Evolutionary conservation across 2,888 invertebrate genomes (phyloP), one percentile per base, ranked within the genome.

Genomic region (Apamea sordens): DNA sequence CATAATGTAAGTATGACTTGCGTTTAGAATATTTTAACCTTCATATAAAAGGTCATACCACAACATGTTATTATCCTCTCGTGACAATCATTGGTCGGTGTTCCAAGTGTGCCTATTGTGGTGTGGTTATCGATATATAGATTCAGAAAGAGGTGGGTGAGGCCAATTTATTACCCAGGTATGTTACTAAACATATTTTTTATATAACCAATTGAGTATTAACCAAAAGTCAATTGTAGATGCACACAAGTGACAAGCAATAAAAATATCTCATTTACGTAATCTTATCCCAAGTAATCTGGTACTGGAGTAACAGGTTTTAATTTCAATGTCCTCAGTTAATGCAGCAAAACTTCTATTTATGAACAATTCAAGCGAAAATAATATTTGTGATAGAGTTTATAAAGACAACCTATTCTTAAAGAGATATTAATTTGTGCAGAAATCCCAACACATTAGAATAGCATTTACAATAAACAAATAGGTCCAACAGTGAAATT

Each of bases 1-100:
- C 36, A 0, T 56, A 41, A 76, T 76, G 89, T 87, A 74, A 88
- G 88, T 88, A 82, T 79, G 71, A 77, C 70, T 73, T 74, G 65
- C 71, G 67, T 78, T 83, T 78, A 76, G 61, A 78, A 69, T 77
- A 76, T 74, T 65, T 36, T 83, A 73, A 89, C 84, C 84, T 87
- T 89, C 84, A 56, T 10, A 63, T 63, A 1, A 28, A 82, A 86
- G 86, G 89, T 85, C 85, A 75, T 75, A 44, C 73, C 47, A 59
- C 74, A 72, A 69, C 68, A 69, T 65, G 84, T 69, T 87, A 77
- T 44, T 79, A 70, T 53, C 71, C 73, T 63, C 11, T 36, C 59
- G 53, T 71, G 71, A 67, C 71, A 56, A 47, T 73, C 41, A 75
- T 67, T 15, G 5, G 44, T 32, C 7, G 61, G 18, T 47, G 63